A percentile compares a stretch with the other conserved stretches of the same genome.
phyloP scores from a whole-genome alignment of 37 sponge, comb jelly and placozoan species.

The Spongilla lacustris region DNA sequence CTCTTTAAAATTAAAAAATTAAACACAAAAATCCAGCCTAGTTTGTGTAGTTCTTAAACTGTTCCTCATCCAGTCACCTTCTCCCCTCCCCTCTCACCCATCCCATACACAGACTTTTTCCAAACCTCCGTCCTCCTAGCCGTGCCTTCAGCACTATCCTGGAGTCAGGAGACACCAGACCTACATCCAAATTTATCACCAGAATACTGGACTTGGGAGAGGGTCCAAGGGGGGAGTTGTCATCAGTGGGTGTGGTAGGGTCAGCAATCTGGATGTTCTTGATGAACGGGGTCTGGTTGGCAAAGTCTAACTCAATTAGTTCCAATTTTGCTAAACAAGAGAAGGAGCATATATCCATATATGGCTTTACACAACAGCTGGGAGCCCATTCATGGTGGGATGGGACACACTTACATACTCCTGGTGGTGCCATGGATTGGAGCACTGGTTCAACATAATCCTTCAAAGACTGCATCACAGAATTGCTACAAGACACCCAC shows the following conservation, averaged over 20 bases:
- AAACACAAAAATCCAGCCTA: no score
- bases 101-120: no score
- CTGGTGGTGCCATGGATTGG: slow-evolving; percentile 27
- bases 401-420: slow-evolving; percentile 33
- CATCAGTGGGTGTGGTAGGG: slow-evolving; percentile 2
- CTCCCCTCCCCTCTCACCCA: no score
- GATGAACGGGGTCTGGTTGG: slow-evolving; percentile 45
- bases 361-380: not conserved
- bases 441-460: slow-evolving; percentile 63
- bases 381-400: not conserved
- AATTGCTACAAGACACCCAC: slow-evolving; percentile 42
- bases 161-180: slow-evolving; percentile 44
- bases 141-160: slow-evolving; percentile 38
- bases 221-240: not conserved
- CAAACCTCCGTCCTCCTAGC: slow-evolving; percentile 23
- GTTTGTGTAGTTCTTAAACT: no score
- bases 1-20: no score
- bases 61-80: no score
- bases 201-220: not conserved
- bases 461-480: slow-evolving; percentile 30
- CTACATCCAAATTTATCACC: slow-evolving; percentile 37
- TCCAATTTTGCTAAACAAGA: slow-evolving; percentile 35
- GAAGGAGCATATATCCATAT: not conserved
- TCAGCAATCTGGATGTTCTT: slow-evolving; percentile 34
- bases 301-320: slow-evolving; percentile 36